Conservation (phyloP, 2,113 vertebrate species). For the Mesoclemmys tuberculata region DNA sequence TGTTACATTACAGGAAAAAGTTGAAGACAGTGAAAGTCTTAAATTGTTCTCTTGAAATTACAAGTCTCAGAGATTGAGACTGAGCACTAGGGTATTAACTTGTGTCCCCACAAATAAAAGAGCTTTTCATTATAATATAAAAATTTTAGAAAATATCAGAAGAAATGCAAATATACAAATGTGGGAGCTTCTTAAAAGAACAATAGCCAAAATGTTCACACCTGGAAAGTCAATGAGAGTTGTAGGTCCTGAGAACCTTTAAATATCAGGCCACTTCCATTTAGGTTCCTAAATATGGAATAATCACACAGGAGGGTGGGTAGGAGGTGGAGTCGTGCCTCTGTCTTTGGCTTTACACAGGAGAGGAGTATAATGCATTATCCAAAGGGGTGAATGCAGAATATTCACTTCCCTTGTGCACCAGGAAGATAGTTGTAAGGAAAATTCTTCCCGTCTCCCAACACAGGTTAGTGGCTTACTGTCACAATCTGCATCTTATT, state of each 20-base stretch:
- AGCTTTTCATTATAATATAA: neutral
- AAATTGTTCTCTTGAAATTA: neutral
- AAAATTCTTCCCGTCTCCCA: neutral
- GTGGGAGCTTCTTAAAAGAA: neutral
- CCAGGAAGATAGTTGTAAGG: neutral
- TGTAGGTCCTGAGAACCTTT: neutral
- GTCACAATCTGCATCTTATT: neutral
- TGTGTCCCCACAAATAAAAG: fast-evolving
- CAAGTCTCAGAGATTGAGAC: neutral
- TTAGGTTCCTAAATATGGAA: neutral
- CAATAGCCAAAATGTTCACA: neutral
- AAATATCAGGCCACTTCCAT: neutral
- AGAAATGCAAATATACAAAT: fast-evolving
- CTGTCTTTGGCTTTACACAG: neutral
- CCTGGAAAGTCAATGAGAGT: neutral
- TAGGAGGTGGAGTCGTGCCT: neutral
- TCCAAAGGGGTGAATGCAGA: neutral
- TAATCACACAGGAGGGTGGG: neutral
- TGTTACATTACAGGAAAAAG: neutral
- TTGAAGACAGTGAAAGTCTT: neutral
- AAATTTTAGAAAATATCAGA: neutral
- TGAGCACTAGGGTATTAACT: neutral
- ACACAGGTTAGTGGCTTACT: fast-evolving
- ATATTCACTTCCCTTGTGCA: neutral
- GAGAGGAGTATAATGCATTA: fast-evolving